Conservation (phyloP, 2,113 vertebrate genomes). For the Malurus melanocephalus region DNA sequence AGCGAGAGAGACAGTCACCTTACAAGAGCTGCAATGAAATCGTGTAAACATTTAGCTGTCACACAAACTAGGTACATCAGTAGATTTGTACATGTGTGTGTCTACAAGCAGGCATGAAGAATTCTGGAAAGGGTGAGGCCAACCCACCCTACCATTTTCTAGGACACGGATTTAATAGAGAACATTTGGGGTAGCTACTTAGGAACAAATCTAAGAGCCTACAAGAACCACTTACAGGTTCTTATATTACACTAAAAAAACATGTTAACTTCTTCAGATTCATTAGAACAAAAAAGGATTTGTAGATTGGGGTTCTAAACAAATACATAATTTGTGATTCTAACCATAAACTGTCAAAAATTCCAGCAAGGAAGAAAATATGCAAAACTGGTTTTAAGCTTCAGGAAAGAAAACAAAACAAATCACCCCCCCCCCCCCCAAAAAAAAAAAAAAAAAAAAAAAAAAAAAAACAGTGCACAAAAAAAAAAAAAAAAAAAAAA, state of each 20-base stretch:
- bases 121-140: rapidly evolving
- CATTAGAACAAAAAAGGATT: background rate
- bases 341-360: background rate
- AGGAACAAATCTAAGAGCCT: background rate
- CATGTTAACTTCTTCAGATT: rapidly evolving
- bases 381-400: background rate
- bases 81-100: rapidly evolving
- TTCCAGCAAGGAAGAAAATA: background rate
- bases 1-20: background rate
- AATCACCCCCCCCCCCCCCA: background rate
- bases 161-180: background rate
- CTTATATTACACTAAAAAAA: background rate
- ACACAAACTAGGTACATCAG: background rate
- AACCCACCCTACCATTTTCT: background rate
- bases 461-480: background rate
- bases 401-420: background rate
- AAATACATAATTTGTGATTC: background rate
- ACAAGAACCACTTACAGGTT: background rate
- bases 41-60: background rate
- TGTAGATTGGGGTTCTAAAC: background rate
- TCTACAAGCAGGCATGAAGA: background rate
- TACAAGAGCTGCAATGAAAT: background rate
- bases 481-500: background rate
- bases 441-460: background rate
- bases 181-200: background rate